Conservation (phyloP, 2,888 invertebrate genomes). For the Drepanosiphum platanoidis region DNA sequence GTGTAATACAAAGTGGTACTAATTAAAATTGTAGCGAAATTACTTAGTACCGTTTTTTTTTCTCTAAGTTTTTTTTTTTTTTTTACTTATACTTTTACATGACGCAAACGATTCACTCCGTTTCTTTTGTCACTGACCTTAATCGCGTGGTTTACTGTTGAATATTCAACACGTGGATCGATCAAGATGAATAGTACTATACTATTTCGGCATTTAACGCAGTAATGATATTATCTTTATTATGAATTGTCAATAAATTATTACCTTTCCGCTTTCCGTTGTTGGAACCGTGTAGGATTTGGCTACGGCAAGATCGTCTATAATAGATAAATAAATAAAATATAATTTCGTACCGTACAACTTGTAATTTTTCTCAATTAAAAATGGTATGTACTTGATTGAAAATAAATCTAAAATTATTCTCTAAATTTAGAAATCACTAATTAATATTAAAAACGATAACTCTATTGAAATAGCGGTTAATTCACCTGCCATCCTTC, state of each 20-base stretch:
- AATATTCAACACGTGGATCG: not conserved
- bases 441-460: too few species aligned
- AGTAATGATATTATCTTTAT: too few species aligned
- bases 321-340: slow-evolving; percentile 33
- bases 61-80: not conserved
- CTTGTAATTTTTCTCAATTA: too few species aligned
- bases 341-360: too few species aligned
- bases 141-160: not conserved
- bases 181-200: not conserved
- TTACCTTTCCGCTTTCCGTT: slow-evolving; percentile 54
- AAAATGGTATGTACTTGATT: too few species aligned
- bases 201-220: too few species aligned
- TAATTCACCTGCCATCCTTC: too few species aligned
- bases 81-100: not conserved
- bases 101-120: not conserved
- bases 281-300: slow-evolving; percentile 40
- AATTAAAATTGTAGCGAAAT: not conserved
- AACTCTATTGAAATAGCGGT: too few species aligned
- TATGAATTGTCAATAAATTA: not conserved
- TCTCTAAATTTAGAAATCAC: too few species aligned
- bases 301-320: slow-evolving; percentile 41
- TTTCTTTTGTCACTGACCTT: not conserved
- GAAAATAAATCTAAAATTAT: too few species aligned
- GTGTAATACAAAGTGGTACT: not conserved
- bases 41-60: not conserved